phyloP scores from a whole-genome alignment of 2,888 invertebrate genomes.

The Tinea pellionella region DNA sequence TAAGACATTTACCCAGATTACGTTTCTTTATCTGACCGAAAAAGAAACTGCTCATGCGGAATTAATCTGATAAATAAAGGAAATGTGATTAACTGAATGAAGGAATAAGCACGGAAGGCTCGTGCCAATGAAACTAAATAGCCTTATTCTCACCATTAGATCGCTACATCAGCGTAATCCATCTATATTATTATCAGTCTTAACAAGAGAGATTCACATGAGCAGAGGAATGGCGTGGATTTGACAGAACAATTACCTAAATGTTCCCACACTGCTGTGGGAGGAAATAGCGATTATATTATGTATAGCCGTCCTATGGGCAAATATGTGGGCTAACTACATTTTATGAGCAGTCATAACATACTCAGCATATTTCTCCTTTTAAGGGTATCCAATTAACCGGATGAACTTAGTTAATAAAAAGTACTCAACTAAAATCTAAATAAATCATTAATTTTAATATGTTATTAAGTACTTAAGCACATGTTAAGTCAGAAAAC shows the following conservation, averaged over 20 bases:
- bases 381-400: not conserved
- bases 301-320: not conserved
- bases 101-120: slow-evolving; percentile 1
- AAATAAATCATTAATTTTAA: too few species aligned
- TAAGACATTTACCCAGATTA: slow-evolving; percentile 7
- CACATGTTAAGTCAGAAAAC: too few species aligned
- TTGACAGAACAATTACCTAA: slow-evolving; percentile 48
- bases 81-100: not conserved
- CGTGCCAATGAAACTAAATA: slow-evolving; percentile 22
- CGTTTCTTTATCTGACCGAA: not conserved
- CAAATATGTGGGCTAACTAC: not conserved
- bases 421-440: too few species aligned
- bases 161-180: slow-evolving; percentile 19
- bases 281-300: slow-evolving; percentile 11
- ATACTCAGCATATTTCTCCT: not conserved
- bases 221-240: slow-evolving; percentile 25
- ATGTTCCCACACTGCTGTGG: slow-evolving; percentile 37
- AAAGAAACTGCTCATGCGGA: not conserved
- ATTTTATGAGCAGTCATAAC: not conserved
- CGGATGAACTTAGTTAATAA: too few species aligned
- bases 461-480: too few species aligned
- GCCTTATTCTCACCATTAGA: slow-evolving; percentile 38
- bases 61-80: not conserved
- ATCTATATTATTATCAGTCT: slow-evolving; percentile 11
- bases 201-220: slow-evolving; percentile 44